Conservation (phyloP, 2,113 vertebrate genomes). For the Saccopteryx leptura region DNA sequence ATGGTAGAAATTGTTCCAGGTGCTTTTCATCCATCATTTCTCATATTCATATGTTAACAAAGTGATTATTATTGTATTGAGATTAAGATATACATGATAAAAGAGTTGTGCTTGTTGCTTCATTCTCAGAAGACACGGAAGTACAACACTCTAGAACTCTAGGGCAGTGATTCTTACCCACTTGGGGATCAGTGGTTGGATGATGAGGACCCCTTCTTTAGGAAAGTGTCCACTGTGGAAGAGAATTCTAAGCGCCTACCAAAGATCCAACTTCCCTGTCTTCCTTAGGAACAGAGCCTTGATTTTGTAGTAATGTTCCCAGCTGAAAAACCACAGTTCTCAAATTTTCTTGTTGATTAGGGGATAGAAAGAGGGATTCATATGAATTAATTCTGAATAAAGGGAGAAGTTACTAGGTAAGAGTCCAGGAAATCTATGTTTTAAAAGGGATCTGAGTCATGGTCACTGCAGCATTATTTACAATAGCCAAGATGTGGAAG, state of each 20-base stretch:
- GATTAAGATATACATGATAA: background rate
- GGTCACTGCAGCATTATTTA: background rate
- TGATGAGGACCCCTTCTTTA: background rate
- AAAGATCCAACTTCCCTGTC: background rate
- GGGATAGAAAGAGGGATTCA: fast-evolving
- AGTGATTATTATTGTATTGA: background rate
- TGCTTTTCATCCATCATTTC: background rate
- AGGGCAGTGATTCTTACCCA: background rate
- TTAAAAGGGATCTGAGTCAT: background rate
- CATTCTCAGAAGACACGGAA: background rate
- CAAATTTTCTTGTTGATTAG: background rate
- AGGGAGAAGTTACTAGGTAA: background rate
- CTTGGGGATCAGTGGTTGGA: background rate
- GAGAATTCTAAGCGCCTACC: too few relatives aligned
- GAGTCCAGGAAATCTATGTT: background rate
- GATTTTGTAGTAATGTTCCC: background rate
- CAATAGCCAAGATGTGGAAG: background rate
- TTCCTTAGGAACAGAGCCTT: background rate
- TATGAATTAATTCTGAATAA: background rate
- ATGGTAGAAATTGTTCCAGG: background rate
- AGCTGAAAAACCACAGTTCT: background rate
- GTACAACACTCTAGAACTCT: background rate
- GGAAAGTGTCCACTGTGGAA: background rate
- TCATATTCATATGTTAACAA: background rate
- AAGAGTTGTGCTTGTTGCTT: background rate